Percentiles rank a stretch among this genome's conserved stretches.
Evolutionary conservation across 2,797 vertebrate species (phyloP).

Genomic region (Lophius americanus): DNA sequence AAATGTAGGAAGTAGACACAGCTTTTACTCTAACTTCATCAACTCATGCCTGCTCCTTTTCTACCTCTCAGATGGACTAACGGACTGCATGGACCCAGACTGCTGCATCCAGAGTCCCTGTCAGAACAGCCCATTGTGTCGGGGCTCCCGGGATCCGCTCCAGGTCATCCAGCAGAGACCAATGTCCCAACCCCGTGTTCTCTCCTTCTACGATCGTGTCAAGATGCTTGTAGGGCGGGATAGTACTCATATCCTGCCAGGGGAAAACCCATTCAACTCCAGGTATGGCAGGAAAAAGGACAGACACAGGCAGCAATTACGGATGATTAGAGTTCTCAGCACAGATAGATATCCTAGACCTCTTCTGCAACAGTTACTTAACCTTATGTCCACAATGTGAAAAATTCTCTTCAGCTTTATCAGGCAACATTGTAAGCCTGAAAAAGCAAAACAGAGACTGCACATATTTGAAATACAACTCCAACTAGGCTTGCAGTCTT

Average conservation of each 20-base stretch:
- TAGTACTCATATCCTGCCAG: constrained; percentile 94
- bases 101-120: constrained; percentile 96
- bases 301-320: not conserved
- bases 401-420: not conserved
- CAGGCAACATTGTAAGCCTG: not conserved
- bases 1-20: constrained; percentile 2
- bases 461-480: not conserved
- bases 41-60: constrained; percentile 12
- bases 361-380: not conserved
- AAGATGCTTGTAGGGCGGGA: constrained; percentile 95
- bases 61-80: constrained; percentile 88
- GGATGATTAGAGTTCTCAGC: not conserved
- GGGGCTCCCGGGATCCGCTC: constrained; percentile 94
- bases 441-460: too few species aligned
- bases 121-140: constrained; percentile 93
- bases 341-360: not conserved
- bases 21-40: not conserved
- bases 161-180: constrained; percentile 94
- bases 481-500: not conserved
- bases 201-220: constrained; percentile 96
- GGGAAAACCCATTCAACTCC: constrained; percentile 96
- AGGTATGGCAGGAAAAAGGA: constrained; percentile 79
- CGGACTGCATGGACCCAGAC: constrained; percentile 98
- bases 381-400: not conserved
- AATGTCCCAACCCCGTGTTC: constrained; percentile 80